These are phyloP conservation scores for Sorex araneus DNA, from an alignment of 2,113 vertebrate species.

Conservation along the genomic window DNA sequence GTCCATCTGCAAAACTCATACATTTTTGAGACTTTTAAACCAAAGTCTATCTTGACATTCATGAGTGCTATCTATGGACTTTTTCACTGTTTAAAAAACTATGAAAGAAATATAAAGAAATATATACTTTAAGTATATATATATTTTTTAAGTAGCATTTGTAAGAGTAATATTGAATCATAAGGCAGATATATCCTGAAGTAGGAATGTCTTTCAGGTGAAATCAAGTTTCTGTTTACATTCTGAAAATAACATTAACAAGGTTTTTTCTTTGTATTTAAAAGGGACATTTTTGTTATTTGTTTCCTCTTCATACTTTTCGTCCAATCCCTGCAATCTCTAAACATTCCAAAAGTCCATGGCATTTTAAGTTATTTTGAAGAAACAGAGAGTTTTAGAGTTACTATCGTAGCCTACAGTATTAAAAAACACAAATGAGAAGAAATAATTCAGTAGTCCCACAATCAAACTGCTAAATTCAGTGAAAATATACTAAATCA, in stretches of 20 bases:
- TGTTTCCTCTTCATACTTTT: conserved; percentile 43
- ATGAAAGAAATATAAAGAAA: conserved; percentile 74
- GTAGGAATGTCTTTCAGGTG: conserved; percentile 81
- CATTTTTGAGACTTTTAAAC: too few species aligned
- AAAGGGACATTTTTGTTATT: conserved; percentile 26
- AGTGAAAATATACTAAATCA: not conserved
- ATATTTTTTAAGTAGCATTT: too few species aligned
- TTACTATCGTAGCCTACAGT: not conserved
- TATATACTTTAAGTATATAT: too few species aligned
- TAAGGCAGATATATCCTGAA: conserved; percentile 72
- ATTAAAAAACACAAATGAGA: not conserved
- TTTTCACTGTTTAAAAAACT: conserved; percentile 82
- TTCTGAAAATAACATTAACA: conserved; percentile 68
- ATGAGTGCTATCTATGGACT: conserved; percentile 80
- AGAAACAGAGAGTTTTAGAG: conserved; percentile 32
- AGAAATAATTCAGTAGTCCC: not conserved
- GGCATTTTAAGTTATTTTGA: not conserved
- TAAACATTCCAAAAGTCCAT: not conserved
- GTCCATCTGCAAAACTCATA: too few species aligned
- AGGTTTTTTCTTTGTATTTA: conserved; percentile 76
- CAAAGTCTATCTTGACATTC: not conserved
- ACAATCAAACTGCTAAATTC: not conserved
- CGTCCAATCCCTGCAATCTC: conserved; percentile 27
- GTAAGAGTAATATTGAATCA: conserved; percentile 64
- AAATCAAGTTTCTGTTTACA: conserved; percentile 76